Conservation (phyloP, 35 echinoderm and acorn worm species). For the Patiria miniata region DNA sequence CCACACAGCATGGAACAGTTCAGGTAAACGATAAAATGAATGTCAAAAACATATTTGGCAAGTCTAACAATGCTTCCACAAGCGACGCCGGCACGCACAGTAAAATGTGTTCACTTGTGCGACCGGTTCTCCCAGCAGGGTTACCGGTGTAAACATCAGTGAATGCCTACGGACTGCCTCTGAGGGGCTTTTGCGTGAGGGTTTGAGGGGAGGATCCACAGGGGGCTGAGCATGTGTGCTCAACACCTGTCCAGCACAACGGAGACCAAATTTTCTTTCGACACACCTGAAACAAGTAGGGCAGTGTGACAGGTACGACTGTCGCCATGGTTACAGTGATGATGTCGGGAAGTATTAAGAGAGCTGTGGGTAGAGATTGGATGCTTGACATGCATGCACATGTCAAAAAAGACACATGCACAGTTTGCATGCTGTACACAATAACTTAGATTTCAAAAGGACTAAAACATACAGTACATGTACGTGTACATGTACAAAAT, state of each 20-base stretch:
- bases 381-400: too few species aligned
- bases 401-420: too few species aligned
- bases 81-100: neutral
- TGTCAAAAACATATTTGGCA: too few species aligned
- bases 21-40: too few species aligned
- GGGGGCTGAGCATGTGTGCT: neutral
- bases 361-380: too few species aligned
- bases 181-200: too few species aligned
- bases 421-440: too few species aligned
- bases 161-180: too few species aligned
- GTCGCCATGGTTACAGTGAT: neutral
- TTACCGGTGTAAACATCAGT: neutral
- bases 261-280: neutral
- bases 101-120: neutral
- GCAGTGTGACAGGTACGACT: neutral
- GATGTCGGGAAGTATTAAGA: neutral
- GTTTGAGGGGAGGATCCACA: neutral
- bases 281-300: conserved; percentile 20
- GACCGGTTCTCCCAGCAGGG: neutral
- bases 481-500: too few species aligned
- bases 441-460: too few species aligned
- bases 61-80: neutral
- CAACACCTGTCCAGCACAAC: conserved; percentile 2
- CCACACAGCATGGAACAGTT: too few species aligned
- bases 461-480: too few species aligned